Percentiles rank a stretch among this genome's conserved stretches.
Conservation (phyloP, 2,113 vertebrate species). For the Poeciliopsis retropinna region DNA sequence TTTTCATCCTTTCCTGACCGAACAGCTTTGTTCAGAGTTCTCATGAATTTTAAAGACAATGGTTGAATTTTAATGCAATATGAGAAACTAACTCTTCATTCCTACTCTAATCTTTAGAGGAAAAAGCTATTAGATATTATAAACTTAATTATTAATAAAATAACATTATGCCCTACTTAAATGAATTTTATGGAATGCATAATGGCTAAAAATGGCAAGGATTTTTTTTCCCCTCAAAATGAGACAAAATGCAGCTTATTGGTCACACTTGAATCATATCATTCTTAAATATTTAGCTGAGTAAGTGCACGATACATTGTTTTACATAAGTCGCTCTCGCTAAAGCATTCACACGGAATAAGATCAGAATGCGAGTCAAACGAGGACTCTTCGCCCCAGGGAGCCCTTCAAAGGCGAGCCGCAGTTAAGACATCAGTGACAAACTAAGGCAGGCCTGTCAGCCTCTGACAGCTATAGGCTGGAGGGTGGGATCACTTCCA, state of each 20-base stretch:
- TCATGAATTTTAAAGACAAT: slow-evolving; percentile 35
- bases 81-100: neutral
- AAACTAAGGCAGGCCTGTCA: slow-evolving; percentile 49
- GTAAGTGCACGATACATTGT: slow-evolving; percentile 2
- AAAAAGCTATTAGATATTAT: slow-evolving; percentile 2
- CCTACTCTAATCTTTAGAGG: neutral
- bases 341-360: slow-evolving; percentile 16
- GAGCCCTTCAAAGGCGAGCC: slow-evolving; percentile 40
- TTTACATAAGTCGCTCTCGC: slow-evolving; percentile 23
- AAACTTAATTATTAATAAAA: slow-evolving; percentile 3
- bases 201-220: neutral
- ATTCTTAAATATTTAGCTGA: slow-evolving; percentile 14
- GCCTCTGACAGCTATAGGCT: slow-evolving; percentile 45
- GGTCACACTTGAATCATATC: slow-evolving; percentile 15
- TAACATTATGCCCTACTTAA: neutral
- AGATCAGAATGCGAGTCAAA: slow-evolving; percentile 32
- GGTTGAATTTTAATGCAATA: slow-evolving; percentile 13
- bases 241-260: slow-evolving; percentile 20
- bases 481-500: slow-evolving; percentile 44
- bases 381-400: slow-evolving; percentile 20
- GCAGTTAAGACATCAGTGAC: slow-evolving; percentile 51
- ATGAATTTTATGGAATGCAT: slow-evolving; percentile 24
- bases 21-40: slow-evolving; percentile 13
- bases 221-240: slow-evolving; percentile 19
- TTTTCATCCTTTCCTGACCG: slow-evolving; percentile 4